Evolutionary conservation across 2,888 invertebrate genomes (phyloP).

Genomic region (Leptura quadrifasciata): DNA sequence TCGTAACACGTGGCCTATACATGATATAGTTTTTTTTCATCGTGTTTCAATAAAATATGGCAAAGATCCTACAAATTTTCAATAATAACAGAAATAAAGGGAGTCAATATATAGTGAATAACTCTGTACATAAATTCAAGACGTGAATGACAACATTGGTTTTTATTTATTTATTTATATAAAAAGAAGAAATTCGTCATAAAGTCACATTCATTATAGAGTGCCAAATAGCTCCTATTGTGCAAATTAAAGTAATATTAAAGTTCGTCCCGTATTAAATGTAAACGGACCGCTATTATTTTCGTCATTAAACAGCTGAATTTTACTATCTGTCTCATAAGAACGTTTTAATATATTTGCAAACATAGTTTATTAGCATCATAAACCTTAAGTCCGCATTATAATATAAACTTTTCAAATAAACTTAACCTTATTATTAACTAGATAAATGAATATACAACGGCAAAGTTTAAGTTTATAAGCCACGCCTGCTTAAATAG

Average conservation of each 20-base stretch:
- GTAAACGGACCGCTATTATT: background rate
- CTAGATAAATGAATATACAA: slow-evolving; percentile 38
- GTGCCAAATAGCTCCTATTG: background rate
- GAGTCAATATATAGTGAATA: too few relatives aligned
- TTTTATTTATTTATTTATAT: too few relatives aligned
- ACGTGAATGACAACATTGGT: too few relatives aligned
- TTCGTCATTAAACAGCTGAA: background rate
- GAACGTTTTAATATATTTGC: background rate
- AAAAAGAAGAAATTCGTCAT: too few relatives aligned
- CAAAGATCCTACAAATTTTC: too few relatives aligned
- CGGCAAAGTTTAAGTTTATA: slow-evolving; percentile 39
- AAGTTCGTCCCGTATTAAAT: background rate
- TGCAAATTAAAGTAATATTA: background rate
- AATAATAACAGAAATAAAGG: too few relatives aligned
- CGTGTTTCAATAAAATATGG: too few relatives aligned
- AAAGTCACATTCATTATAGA: too few relatives aligned
- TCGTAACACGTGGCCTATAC: too few relatives aligned
- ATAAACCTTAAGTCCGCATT: slow-evolving; percentile 39
- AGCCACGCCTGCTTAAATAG: slow-evolving; percentile 10
- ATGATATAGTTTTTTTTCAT: too few relatives aligned
- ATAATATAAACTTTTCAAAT: slow-evolving; percentile 51
- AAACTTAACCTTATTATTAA: slow-evolving; percentile 45
- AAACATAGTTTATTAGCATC: background rate
- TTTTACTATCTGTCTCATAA: background rate
- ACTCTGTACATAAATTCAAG: too few relatives aligned